Conservation (phyloP, 2,113 vertebrate genomes). For the Xenus cinereus region DNA sequence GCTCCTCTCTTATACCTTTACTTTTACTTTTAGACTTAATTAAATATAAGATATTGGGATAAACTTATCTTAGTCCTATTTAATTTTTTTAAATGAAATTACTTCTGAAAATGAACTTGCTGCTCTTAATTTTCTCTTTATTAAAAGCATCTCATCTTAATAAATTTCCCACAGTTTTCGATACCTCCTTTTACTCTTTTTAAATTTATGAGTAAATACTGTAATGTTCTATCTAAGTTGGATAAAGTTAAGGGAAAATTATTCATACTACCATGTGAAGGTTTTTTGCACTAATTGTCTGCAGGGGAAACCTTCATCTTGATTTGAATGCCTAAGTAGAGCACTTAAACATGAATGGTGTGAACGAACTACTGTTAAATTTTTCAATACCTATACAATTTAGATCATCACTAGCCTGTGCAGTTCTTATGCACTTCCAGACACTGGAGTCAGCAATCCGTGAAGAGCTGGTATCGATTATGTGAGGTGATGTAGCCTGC, state of each 20-base stretch:
- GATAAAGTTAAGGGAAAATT: background rate
- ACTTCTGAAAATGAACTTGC: background rate
- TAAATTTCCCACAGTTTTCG: slow-evolving; percentile 6
- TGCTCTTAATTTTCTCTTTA: slow-evolving; percentile 9
- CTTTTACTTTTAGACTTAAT: background rate
- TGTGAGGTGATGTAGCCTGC: background rate
- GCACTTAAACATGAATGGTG: background rate
- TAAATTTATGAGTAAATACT: slow-evolving; percentile 1
- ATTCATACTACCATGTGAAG: background rate
- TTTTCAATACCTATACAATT: background rate
- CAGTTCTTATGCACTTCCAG: background rate
- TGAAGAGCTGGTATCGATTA: background rate
- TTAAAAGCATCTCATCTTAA: background rate
- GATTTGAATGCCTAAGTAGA: background rate
- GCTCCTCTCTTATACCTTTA: background rate
- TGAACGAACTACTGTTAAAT: background rate
- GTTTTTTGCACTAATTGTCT: background rate
- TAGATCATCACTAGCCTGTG: background rate
- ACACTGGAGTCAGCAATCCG: background rate
- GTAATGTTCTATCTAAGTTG: background rate
- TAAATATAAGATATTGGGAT: background rate
- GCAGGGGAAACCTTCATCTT: background rate
- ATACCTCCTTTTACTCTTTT: background rate
- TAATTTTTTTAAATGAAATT: background rate
- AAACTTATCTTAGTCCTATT: background rate